phyloP scores from a whole-genome alignment of 2,113 vertebrate species.

The Marmota flaviventris region DNA sequence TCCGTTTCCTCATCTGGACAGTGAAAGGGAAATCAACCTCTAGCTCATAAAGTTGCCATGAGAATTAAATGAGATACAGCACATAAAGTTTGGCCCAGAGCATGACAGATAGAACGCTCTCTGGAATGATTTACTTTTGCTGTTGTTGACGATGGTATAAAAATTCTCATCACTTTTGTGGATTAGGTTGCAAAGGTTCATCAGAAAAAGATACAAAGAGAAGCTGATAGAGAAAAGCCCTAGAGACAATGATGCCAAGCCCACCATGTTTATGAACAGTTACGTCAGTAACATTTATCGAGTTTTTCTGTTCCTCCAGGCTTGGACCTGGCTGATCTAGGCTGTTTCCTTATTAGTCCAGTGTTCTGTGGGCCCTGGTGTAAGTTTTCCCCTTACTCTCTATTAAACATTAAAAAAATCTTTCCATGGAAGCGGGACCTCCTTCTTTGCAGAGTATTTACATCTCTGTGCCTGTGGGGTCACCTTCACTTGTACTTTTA shows the following conservation, averaged over 20 bases:
- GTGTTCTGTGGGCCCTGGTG: conserved; percentile 5
- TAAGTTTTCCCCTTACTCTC: conserved; percentile 57
- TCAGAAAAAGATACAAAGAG: background rate
- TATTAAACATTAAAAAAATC: conserved; percentile 59
- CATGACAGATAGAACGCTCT: background rate
- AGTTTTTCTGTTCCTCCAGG: background rate
- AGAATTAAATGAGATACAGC: background rate
- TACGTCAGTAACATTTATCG: background rate
- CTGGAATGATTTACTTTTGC: background rate
- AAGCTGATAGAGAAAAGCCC: background rate
- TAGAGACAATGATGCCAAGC: background rate
- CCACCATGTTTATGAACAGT: background rate
- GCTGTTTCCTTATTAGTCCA: conserved; percentile 45
- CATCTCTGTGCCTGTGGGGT: conserved; percentile 55
- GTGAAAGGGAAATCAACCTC: too few species aligned
- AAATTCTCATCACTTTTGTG: background rate
- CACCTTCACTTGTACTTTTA: conserved; percentile 73
- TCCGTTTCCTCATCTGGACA: conserved; percentile 1
- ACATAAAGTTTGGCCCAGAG: background rate
- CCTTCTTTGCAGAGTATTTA: conserved; percentile 42
- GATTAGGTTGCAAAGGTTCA: background rate
- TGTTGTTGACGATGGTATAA: background rate
- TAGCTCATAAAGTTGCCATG: background rate
- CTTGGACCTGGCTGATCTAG: background rate
- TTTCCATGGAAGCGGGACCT: conserved; percentile 62